phyloP scores from a whole-genome alignment of 2,888 invertebrate genomes.

The Hemistola chrysoprasaria region DNA sequence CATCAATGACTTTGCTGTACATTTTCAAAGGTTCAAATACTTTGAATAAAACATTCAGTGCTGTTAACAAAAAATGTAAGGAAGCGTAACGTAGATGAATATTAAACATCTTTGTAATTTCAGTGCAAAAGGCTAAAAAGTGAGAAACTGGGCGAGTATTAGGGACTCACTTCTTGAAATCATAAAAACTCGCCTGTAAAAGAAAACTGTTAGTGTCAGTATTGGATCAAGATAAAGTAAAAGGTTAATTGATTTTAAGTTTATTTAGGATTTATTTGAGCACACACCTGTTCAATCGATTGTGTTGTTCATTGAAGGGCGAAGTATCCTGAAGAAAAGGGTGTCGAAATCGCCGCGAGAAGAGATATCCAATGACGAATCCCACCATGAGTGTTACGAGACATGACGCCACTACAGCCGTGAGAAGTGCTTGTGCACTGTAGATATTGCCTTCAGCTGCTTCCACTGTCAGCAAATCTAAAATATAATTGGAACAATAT shows the following conservation, averaged over 20 bases:
- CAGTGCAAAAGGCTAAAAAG: slow-evolving; percentile 5
- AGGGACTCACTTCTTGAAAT: slow-evolving; percentile 52
- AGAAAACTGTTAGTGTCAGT: slow-evolving; percentile 42
- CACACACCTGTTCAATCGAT: slow-evolving; percentile 86
- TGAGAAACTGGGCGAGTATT: slow-evolving; percentile 19
- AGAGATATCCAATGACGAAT: slow-evolving; percentile 92
- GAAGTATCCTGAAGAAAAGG: slow-evolving; percentile 88
- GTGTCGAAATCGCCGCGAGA: slow-evolving; percentile 89
- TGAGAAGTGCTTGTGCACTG: slow-evolving; percentile 90
- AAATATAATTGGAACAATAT: too few relatives aligned
- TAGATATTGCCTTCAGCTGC: slow-evolving; percentile 86
- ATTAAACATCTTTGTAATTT: slow-evolving; percentile 6
- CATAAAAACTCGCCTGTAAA: slow-evolving; percentile 56
- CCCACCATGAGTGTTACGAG: slow-evolving; percentile 91
- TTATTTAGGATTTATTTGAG: slow-evolving; percentile 4
- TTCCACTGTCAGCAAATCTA: slow-evolving; percentile 76
- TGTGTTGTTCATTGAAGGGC: slow-evolving; percentile 89
- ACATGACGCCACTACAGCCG: slow-evolving; percentile 90
- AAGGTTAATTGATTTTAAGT: slow-evolving; percentile 15
- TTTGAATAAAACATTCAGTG: slow-evolving; percentile 19
- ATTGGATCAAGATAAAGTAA: not conserved
- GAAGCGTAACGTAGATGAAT: slow-evolving; percentile 9
- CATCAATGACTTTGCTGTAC: slow-evolving; percentile 19
- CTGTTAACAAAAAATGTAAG: slow-evolving; percentile 13
- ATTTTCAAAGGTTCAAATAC: slow-evolving; percentile 16